A percentile compares a stretch with the other conserved stretches of the same genome.
phyloP scores from a whole-genome alignment of 1,140 invertebrate species.

The Antheraea mylitta region DNA sequence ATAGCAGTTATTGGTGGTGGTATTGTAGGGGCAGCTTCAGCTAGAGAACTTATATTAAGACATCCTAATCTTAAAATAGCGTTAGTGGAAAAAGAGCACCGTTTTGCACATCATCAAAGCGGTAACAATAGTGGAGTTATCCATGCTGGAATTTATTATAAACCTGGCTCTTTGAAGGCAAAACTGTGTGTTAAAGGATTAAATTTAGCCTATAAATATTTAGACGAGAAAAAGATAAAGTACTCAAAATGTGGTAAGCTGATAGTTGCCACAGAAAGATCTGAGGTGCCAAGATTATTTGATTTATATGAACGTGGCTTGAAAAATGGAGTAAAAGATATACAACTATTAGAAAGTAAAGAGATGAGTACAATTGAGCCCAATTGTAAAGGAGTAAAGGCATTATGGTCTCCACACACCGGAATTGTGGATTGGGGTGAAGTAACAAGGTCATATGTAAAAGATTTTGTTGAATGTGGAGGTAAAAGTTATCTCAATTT shows the following conservation, averaged over 20 bases:
- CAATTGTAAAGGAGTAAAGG: conserved; percentile 94
- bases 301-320: conserved; percentile 90
- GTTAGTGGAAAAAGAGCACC: conserved; percentile 95
- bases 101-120: conserved; percentile 95
- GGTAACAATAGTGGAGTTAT: conserved; percentile 94
- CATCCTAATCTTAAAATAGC: conserved; percentile 91
- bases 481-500: conserved; percentile 91
- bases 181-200: conserved; percentile 93
- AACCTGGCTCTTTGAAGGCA: conserved; percentile 95
- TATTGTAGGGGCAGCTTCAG: conserved; percentile 97
- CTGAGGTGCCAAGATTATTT: conserved; percentile 86
- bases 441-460: conserved; percentile 91
- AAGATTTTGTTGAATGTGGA: conserved; percentile 90
- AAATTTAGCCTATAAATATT: conserved; percentile 93
- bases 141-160: conserved; percentile 98
- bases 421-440: conserved; percentile 97
- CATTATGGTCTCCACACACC: conserved; percentile 97
- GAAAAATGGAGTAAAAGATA: conserved; percentile 92
- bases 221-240: conserved; percentile 92
- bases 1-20: conserved; percentile 97
- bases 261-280: conserved; percentile 90
- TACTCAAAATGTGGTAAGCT: conserved; percentile 98
- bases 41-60: conserved; percentile 89
- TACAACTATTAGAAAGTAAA: conserved; percentile 87
- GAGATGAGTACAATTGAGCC: conserved; percentile 93